These are phyloP conservation scores for Agrotis segetum DNA, from an alignment of 2,888 invertebrate species.

Conservation along the genomic window DNA sequence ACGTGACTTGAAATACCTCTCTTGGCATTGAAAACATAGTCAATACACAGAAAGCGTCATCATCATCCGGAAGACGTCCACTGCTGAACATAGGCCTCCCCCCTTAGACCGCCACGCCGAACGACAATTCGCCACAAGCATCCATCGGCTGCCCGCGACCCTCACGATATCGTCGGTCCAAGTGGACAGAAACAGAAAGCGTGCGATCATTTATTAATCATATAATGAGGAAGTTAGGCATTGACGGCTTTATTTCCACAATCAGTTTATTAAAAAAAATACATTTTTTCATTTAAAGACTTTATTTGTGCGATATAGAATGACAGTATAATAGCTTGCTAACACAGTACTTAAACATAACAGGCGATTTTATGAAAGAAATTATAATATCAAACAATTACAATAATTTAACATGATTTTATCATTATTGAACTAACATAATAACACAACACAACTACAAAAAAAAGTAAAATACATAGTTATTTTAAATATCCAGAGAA, in stretches of 20 bases:
- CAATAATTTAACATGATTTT: slow-evolving; percentile 61
- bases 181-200: no score
- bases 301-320: slow-evolving; percentile 64
- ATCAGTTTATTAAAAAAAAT: neutral
- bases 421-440: slow-evolving; percentile 44
- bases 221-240: no score
- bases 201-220: no score
- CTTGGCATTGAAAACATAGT: no score
- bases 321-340: slow-evolving; percentile 54
- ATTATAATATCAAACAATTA: slow-evolving; percentile 54
- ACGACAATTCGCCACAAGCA: no score
- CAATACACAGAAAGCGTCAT: no score
- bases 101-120: no score
- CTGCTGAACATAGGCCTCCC: no score
- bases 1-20: no score
- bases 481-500: slow-evolving; percentile 24
- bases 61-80: no score
- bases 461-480: slow-evolving; percentile 20
- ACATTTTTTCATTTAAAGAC: slow-evolving; percentile 26
- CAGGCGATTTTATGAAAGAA: slow-evolving; percentile 36
- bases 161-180: no score
- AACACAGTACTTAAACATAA: slow-evolving; percentile 53
- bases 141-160: no score
- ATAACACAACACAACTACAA: slow-evolving; percentile 45
- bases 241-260: neutral